These are phyloP conservation scores for Chelonoidis abingdonii DNA, from an alignment of 2,113 vertebrate species.

Conservation along the genomic window DNA sequence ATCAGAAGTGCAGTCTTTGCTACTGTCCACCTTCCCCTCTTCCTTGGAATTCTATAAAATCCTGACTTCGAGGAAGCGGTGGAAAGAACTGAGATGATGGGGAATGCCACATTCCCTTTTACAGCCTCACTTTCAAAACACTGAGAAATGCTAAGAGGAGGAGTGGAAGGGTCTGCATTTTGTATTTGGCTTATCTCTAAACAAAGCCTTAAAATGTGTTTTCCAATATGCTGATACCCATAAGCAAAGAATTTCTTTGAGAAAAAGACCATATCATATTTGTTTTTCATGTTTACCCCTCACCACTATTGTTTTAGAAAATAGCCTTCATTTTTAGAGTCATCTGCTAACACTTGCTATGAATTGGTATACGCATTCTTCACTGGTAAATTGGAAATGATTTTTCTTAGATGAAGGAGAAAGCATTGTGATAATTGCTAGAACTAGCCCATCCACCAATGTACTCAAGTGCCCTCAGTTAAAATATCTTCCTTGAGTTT, in stretches of 20 bases:
- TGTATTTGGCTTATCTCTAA: background rate
- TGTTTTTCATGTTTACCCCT: background rate
- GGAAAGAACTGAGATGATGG: background rate
- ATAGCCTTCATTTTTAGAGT: background rate
- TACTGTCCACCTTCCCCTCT: background rate
- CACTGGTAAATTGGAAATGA: background rate
- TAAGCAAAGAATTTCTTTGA: background rate
- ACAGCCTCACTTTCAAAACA: background rate
- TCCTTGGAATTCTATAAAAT: background rate
- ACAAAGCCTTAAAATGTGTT: background rate
- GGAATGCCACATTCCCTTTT: background rate
- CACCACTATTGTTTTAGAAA: background rate
- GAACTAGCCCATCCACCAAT: slow-evolving; percentile 25
- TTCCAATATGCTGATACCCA: background rate
- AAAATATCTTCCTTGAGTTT: slow-evolving; percentile 58
- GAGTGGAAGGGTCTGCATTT: background rate
- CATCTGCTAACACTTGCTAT: background rate
- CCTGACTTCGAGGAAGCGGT: background rate
- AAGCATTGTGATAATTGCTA: slow-evolving; percentile 21
- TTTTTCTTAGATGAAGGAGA: background rate
- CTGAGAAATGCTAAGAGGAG: background rate
- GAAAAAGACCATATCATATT: background rate
- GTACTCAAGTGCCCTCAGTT: slow-evolving; percentile 23
- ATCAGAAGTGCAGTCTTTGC: background rate
- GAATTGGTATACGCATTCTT: slow-evolving; percentile 2